Evolutionary conservation across 2,888 invertebrate species (phyloP), one percentile per base, ranked within the genome.

Genomic region (Caenorhabditis sp.): DNA sequence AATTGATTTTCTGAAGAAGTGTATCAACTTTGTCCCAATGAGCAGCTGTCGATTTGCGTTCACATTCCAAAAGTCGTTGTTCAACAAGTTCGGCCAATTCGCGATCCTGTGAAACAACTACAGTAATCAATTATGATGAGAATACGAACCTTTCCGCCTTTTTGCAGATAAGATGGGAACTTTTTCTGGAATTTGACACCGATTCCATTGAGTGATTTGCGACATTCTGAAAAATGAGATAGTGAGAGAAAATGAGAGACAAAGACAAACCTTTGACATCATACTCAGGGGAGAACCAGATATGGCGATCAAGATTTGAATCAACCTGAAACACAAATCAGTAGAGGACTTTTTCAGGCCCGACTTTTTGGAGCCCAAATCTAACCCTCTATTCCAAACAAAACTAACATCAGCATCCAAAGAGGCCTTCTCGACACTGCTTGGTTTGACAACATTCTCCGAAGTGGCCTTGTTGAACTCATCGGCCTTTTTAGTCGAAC

Each of bases 111-210:
- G 31, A 54, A n/a, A 14, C 5, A 50, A n/a, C 19, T 50, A 19
- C 50, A 50, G n/a, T 62, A 23, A 24, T 3, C 19, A 14, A n/a
- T 19, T 17, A 14, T 2, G 12, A 8, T 58, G 5, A 50, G 4
- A 19, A 17, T 26, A 21, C 51, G 14, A 5, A 59, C 80, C 60
- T 80, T 81, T 71, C 79, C 80, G 51, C 72, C 76, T 26, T 76
- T 80, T 63, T 78, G 76, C 10, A 82, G 66, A 57, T 77, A 78
- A 27, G 75, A 68, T 1, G 86, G 86, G 80, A 86, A 86, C 61
- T 86, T 86, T 55, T 76, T 77, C 36, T 81, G 78, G 79, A 86
- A 86, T 17, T 76, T 66, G 49, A 78, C 76, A 14, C 83, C 83
- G 54, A 86, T 76, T 51, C 68, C 75, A 26, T 67, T 78, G 24